Percentiles rank a stretch among this genome's conserved stretches.
These are phyloP conservation scores for Heliothis virescens DNA, from an alignment of 1,140 invertebrate genomes.

Conservation along the genomic window DNA sequence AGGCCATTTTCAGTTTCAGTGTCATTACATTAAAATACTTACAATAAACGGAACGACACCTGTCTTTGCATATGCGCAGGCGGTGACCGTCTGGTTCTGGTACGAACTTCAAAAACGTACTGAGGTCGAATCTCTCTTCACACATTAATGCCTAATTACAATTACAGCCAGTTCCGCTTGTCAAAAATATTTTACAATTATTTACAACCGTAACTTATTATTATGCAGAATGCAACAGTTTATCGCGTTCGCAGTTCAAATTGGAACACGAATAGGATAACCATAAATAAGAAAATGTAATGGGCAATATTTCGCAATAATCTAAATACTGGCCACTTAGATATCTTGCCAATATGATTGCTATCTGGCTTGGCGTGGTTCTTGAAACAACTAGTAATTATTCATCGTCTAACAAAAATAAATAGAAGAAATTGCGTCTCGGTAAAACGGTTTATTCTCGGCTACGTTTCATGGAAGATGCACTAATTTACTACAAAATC, in stretches of 20 bases:
- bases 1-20: constrained; percentile 46
- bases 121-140: constrained; percentile 15
- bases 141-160: not conserved
- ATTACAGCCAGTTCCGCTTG: not conserved
- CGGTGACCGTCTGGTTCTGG: constrained; percentile 11
- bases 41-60: not conserved
- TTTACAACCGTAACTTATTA: not conserved
- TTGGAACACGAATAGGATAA: constrained; percentile 13
- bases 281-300: constrained; percentile 2
- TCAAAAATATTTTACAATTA: not conserved
- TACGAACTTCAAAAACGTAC: constrained; percentile 19
- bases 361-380: constrained; percentile 38
- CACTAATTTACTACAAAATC: constrained; percentile 5
- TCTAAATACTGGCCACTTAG: constrained; percentile 25
- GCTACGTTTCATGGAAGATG: constrained; percentile 22
- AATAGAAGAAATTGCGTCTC: constrained; percentile 39
- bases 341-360: constrained; percentile 28
- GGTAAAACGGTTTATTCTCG: constrained; percentile 12
- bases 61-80: constrained; percentile 6
- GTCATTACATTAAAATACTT: constrained; percentile 15
- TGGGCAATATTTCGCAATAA: constrained; percentile 18
- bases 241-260: not conserved
- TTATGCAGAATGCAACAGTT: not conserved
- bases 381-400: constrained; percentile 31
- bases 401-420: constrained; percentile 39